Percentiles rank a stretch among this genome's conserved stretches.
Conservation (phyloP, 2,888 invertebrate species). For the Odontocolon sp. region DNA sequence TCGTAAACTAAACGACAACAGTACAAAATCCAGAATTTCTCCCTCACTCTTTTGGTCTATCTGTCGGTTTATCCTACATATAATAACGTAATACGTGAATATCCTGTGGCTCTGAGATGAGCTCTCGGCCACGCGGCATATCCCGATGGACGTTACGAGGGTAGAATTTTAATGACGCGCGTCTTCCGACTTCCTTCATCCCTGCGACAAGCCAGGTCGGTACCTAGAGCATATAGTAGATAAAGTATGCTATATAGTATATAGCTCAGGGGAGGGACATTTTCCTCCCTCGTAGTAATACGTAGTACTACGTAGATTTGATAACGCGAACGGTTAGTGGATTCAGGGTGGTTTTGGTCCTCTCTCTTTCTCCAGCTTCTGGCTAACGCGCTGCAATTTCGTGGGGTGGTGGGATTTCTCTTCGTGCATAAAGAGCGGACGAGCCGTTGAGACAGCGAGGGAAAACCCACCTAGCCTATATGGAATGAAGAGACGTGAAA, state of each 20-base stretch:
- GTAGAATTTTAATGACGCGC: conserved; percentile 71
- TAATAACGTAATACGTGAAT: conserved; percentile 53
- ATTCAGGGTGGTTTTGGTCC: conserved; percentile 66
- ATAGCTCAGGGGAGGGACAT: too few species aligned
- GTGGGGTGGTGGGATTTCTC: conserved; percentile 60
- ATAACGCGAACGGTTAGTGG: conserved; percentile 80
- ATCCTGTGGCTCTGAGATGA: conserved; percentile 28
- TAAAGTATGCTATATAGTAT: too few species aligned
- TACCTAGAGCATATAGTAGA: too few species aligned
- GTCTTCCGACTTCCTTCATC: conserved; percentile 60
- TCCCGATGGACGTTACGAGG: conserved; percentile 70
- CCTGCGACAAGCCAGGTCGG: conserved; percentile 47
- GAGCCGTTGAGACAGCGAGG: conserved; percentile 53
- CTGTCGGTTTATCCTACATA: conserved; percentile 20
- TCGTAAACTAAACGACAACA: too few species aligned
- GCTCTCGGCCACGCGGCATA: conserved; percentile 41
- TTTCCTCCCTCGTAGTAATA: conserved; percentile 62
- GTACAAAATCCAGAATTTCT: conserved; percentile 40
- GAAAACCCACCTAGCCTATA: conserved; percentile 17
- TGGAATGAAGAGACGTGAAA: conserved; percentile 44
- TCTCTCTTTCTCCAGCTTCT: neutral
- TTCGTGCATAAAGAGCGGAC: conserved; percentile 43
- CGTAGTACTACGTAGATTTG: conserved; percentile 75
- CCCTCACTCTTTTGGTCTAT: conserved; percentile 4
- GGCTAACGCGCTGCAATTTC: conserved; percentile 79